A percentile compares a stretch with the other conserved stretches of the same genome.
phyloP scores from a whole-genome alignment of 2,797 vertebrate genomes.

The Antennarius maculatus region DNA sequence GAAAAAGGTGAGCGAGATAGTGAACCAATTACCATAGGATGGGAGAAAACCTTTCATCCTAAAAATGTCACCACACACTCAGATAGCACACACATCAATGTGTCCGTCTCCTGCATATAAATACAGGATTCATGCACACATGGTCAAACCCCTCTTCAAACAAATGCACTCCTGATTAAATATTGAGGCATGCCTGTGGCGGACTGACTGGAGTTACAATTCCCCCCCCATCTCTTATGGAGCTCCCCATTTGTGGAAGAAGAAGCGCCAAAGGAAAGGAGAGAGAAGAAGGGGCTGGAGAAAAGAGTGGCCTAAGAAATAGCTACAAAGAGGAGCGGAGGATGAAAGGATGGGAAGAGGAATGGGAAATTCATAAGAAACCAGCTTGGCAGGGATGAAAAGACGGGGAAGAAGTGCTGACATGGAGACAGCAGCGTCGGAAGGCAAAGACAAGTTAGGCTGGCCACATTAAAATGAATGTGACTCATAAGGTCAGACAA shows the following conservation, averaged over 20 bases:
- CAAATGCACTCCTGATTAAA: constrained; percentile 79
- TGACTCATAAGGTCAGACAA: constrained; percentile 32
- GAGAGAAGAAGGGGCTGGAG: constrained; percentile 8
- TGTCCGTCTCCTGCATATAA: constrained; percentile 49
- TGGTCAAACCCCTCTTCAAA: constrained; percentile 73
- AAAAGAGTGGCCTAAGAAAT: constrained; percentile 11
- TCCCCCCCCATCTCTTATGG: constrained; percentile 51
- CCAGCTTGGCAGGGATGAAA: constrained; percentile 7
- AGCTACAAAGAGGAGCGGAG: constrained; percentile 5
- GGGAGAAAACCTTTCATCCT: constrained; percentile 71
- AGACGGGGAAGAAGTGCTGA: constrained; percentile 2
- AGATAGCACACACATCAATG: constrained; percentile 42
- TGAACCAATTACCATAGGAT: constrained; percentile 60
- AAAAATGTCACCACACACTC: constrained; percentile 56
- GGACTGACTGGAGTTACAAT: constrained; percentile 61
- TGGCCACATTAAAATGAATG: constrained; percentile 11
- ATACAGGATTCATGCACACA: constrained; percentile 56
- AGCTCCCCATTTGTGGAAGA: constrained; percentile 32
- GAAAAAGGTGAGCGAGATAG: constrained; percentile 44
- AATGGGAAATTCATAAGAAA: constrained; percentile 3
- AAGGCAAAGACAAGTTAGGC: constrained; percentile 8
- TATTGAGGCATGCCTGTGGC: constrained; percentile 78
- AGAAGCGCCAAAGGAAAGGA: neutral
- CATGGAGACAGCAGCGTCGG: constrained; percentile 9
- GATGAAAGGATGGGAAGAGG: neutral